Evolutionary conservation across 2,888 invertebrate genomes (phyloP).

Genomic region (Tenthredo distinguenda): DNA sequence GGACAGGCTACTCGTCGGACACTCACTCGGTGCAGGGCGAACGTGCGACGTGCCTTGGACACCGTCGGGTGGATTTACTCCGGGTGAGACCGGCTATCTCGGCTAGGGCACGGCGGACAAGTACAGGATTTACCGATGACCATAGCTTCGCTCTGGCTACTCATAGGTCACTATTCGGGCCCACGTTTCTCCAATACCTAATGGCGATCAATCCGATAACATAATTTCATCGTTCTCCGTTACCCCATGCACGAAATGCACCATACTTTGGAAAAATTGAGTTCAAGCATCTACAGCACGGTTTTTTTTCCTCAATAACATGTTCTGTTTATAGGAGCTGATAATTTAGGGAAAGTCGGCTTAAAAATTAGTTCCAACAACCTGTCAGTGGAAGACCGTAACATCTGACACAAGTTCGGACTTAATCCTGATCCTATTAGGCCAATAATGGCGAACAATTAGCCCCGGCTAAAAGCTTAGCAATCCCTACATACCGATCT

Average conservation of each 20-base stretch:
- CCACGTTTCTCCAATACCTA: not conserved
- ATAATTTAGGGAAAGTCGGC: constrained; percentile 1
- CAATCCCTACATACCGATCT: constrained; percentile 15
- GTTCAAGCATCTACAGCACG: not conserved
- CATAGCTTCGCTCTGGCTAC: constrained; percentile 18
- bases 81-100: constrained; percentile 24
- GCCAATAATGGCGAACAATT: constrained; percentile 71
- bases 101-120: not conserved
- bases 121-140: constrained; percentile 39
- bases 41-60: constrained; percentile 63
- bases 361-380: constrained; percentile 39
- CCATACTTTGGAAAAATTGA: not conserved
- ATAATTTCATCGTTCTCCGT: constrained; percentile 1
- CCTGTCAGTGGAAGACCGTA: constrained; percentile 31
- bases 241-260: not conserved
- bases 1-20: not conserved
- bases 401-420: constrained; percentile 44
- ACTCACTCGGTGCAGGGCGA: not conserved
- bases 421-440: constrained; percentile 70
- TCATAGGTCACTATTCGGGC: constrained; percentile 21
- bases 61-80: constrained; percentile 65
- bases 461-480: constrained; percentile 62
- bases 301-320: not conserved
- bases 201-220: constrained; percentile 15
- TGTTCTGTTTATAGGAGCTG: not conserved